Evolutionary conservation across 2,797 vertebrate genomes (phyloP), one percentile per base, ranked within the genome.

Genomic region (Epinephelus coioides): DNA sequence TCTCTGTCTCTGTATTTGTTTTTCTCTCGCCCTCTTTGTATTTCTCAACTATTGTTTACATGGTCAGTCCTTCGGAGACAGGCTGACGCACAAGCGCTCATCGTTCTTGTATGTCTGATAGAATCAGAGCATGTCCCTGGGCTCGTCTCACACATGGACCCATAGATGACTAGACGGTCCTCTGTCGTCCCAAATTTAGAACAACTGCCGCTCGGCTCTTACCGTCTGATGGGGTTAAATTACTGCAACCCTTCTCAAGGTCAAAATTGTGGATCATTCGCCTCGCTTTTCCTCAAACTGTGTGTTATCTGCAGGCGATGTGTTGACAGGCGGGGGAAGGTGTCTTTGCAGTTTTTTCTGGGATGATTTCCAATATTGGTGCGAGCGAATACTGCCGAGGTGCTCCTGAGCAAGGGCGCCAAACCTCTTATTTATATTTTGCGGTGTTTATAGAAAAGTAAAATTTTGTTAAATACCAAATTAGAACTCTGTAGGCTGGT

Each of bases 191-290:
- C 83, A 87, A 78, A 88, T 83, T 84, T 91, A 87, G 86, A 89
- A 83, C 81, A 65, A 54, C 81, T 86, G 86, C 86, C 88, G 90
- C 80, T 65, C 23, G 38, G 78, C 83, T 89, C 74, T 81, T 53
- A 11, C 72, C 4, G 27, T 78, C 62, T 83, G 87, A 90, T 69
- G 73, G 83, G 90, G 85, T 90, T 82, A 85, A 91, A 90, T 90
- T 87, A 80, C 73, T 85, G 81, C 57, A 47, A 74, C 83, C 76
- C 70, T 19, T 84, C 44, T 85, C 85, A 91, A 92, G 88, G 89
- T 86, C 88, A 91, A 46, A 73, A 34, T 54, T 15, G 30, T 34
- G 69, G 63, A 78, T 86, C 79, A 46, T 50, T 82, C 7, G 5
- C 63, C 44, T 73, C n/a, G 6, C 30, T 82, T 82, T 67, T 69